phyloP scores from a whole-genome alignment of 2,113 vertebrate species.

The Pelmatolapia mariae region DNA sequence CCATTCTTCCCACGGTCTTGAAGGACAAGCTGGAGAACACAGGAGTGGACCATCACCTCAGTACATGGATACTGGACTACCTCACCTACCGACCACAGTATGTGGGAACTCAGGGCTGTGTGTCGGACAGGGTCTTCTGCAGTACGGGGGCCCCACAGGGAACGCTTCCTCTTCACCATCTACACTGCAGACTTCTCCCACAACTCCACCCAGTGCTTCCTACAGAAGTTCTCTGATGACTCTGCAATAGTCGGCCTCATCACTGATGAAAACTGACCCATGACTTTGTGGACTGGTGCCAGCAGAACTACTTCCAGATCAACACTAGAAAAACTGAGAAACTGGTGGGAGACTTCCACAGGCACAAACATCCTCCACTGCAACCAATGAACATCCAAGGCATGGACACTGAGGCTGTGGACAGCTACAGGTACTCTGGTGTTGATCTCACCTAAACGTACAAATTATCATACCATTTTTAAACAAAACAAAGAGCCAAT shows the following conservation, averaged over 20 bases:
- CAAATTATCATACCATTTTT: background rate
- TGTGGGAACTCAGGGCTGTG: fast-evolving
- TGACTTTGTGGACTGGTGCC: background rate
- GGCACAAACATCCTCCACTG: background rate
- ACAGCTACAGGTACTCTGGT: background rate
- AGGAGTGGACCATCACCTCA: background rate
- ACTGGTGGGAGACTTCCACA: background rate
- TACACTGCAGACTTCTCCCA: background rate
- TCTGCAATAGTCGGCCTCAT: fast-evolving
- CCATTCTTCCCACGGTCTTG: background rate
- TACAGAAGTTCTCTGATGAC: background rate
- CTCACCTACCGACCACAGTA: fast-evolving
- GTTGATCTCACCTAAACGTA: background rate
- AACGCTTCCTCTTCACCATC: background rate
- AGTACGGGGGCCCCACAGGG: background rate
- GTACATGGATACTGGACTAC: background rate
- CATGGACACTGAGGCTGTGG: background rate
- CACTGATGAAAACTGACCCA: background rate
- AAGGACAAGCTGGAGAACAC: background rate
- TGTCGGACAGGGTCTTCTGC: background rate
- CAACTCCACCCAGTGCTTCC: background rate
- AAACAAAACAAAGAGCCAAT: background rate
- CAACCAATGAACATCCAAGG: background rate
- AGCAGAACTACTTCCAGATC: background rate
- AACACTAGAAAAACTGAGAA: background rate